Percentiles rank a stretch among this genome's conserved stretches.
phyloP scores from a whole-genome alignment of 2,888 invertebrate genomes.

The Mesopsocus fuscifrons region DNA sequence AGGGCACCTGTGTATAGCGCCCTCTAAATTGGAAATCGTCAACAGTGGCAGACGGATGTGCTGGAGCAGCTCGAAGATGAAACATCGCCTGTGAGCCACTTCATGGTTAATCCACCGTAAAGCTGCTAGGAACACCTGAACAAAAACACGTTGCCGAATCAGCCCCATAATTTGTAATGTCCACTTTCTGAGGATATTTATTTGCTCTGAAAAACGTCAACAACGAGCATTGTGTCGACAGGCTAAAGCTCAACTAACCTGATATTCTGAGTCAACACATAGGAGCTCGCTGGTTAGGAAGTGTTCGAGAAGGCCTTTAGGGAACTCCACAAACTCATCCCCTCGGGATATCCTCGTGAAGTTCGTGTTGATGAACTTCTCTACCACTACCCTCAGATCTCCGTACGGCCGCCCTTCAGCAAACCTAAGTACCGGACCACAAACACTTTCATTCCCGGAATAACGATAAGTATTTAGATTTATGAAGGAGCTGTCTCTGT shows the following conservation, averaged over 20 bases:
- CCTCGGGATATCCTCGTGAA: conserved; percentile 63
- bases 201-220: too few relatives aligned
- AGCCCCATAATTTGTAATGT: too few relatives aligned
- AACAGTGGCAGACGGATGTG: conserved; percentile 69
- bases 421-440: too few relatives aligned
- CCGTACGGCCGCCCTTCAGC: conserved; percentile 74
- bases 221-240: too few relatives aligned
- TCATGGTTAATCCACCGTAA: conserved; percentile 76
- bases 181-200: too few relatives aligned
- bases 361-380: conserved; percentile 65
- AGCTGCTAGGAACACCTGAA: conserved; percentile 68
- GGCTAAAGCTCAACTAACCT: too few relatives aligned
- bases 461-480: too few relatives aligned
- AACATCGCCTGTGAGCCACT: conserved; percentile 51
- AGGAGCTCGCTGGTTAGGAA: conserved; percentile 71
- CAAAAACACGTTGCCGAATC: too few relatives aligned
- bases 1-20: conserved; percentile 52
- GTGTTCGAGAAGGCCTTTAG: conserved; percentile 53
- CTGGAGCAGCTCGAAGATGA: conserved; percentile 68
- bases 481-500: too few relatives aligned
- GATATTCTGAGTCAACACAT: conserved; percentile 72
- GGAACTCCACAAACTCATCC: conserved; percentile 71
- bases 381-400: conserved; percentile 54
- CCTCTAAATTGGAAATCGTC: conserved; percentile 49
- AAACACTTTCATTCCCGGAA: too few relatives aligned